phyloP scores from a whole-genome alignment of 2,113 vertebrate species.

The Etia nguti region DNA sequence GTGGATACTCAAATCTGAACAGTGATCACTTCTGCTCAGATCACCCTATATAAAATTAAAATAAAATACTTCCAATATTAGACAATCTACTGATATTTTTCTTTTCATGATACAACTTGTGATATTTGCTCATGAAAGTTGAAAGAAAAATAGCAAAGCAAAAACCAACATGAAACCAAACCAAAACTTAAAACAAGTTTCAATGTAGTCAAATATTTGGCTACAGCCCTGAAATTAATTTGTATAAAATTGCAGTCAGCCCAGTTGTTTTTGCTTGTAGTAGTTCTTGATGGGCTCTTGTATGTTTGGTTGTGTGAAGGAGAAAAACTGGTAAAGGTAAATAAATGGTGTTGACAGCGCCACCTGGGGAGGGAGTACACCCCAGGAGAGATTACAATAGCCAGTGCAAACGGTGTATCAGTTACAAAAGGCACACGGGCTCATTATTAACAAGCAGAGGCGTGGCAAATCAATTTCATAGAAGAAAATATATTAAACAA shows the following conservation, averaged over 20 bases:
- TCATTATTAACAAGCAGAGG: neutral
- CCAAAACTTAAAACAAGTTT: too few relatives aligned
- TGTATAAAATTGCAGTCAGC: neutral
- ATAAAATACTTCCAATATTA: too few relatives aligned
- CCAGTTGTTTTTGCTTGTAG: neutral
- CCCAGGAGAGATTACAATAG: neutral
- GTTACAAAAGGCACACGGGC: neutral
- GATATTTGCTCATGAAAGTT: too few relatives aligned
- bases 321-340: neutral
- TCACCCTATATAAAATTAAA: too few relatives aligned
- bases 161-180: too few relatives aligned
- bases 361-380: neutral
- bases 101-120: too few relatives aligned
- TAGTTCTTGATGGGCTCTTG: neutral
- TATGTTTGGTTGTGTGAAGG: neutral
- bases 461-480: neutral
- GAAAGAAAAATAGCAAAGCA: too few relatives aligned
- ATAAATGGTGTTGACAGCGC: neutral
- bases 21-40: too few relatives aligned
- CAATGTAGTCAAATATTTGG: neutral
- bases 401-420: neutral
- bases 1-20: too few relatives aligned
- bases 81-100: too few relatives aligned
- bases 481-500: neutral
- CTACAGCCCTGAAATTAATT: neutral